Evolutionary conservation across 2,113 vertebrate species (phyloP).

Genomic region (Corydoras sp.): DNA sequence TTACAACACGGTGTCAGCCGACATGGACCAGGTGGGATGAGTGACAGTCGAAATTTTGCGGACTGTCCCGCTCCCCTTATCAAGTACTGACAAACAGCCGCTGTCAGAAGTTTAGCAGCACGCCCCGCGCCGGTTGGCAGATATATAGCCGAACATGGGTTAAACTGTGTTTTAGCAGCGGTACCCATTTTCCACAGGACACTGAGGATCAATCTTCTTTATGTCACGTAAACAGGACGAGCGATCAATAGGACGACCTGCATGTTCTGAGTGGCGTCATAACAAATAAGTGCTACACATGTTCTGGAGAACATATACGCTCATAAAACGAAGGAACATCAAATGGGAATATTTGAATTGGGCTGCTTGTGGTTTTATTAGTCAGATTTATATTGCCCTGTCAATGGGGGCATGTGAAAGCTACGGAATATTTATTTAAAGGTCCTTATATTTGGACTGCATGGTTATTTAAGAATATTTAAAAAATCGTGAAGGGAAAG

Average conservation of each 20-base stretch:
- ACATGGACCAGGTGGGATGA: constrained; percentile 8
- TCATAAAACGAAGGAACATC: not conserved
- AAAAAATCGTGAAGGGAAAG: no score
- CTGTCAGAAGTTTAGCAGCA: constrained; percentile 58
- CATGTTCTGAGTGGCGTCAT: not conserved
- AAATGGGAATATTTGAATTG: not conserved
- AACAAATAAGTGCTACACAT: not conserved
- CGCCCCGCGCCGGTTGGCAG: constrained; percentile 50
- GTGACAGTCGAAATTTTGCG: constrained; percentile 32
- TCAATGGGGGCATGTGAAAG: not conserved
- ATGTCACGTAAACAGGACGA: not conserved
- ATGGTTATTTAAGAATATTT: no score
- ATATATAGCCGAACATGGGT: constrained; percentile 50
- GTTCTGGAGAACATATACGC: not conserved
- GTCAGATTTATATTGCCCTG: not conserved
- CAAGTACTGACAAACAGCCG: constrained; percentile 57
- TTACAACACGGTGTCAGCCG: constrained; percentile 34
- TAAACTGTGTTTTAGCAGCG: constrained; percentile 54
- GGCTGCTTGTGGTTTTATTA: not conserved
- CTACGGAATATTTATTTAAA: no score
- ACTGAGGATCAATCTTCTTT: constrained; percentile 58
- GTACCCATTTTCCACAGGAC: constrained; percentile 43
- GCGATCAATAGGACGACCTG: constrained; percentile 15
- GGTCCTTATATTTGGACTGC: no score
- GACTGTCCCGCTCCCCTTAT: constrained; percentile 48